Percentiles rank a stretch among this genome's conserved stretches.
Evolutionary conservation across 2,888 invertebrate genomes (phyloP).

Genomic region (Apodemia mormo): DNA sequence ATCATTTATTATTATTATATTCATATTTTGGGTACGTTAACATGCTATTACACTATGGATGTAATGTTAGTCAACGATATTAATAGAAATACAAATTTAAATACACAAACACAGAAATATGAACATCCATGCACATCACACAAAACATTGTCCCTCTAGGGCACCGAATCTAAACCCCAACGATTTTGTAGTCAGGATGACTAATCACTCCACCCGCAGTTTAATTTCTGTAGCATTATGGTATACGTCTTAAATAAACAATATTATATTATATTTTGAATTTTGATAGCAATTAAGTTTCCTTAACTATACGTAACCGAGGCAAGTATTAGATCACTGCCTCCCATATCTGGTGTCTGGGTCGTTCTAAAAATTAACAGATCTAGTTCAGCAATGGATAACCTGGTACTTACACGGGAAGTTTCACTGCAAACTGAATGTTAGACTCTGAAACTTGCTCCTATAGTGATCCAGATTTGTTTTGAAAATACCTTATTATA

Average conservation of each 20-base stretch:
- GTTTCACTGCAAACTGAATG: neutral
- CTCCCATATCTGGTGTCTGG: constrained; percentile 50
- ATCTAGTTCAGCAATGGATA: constrained; percentile 48
- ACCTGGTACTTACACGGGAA: constrained; percentile 30
- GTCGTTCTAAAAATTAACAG: constrained; percentile 63
- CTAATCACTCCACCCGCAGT: too few species aligned
- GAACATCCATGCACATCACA: too few species aligned
- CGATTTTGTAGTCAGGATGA: too few species aligned
- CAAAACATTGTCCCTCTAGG: too few species aligned
- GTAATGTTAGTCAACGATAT: too few species aligned
- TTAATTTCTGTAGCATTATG: too few species aligned
- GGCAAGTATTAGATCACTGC: constrained; percentile 42
- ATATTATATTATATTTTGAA: neutral
- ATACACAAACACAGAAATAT: too few species aligned
- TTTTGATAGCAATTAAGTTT: constrained; percentile 18
- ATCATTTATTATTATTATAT: too few species aligned
- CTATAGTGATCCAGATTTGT: neutral
- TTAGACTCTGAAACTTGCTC: constrained; percentile 3
- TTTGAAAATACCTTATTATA: neutral
- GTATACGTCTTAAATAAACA: neutral
- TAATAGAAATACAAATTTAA: too few species aligned
- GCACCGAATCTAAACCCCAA: too few species aligned
- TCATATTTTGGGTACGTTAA: too few species aligned
- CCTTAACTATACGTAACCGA: constrained; percentile 47
- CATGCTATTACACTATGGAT: too few species aligned